Base-by-base conservation (phyloP, 2,797 vertebrate genomes). In the Sebastiscus tertius region DNA sequence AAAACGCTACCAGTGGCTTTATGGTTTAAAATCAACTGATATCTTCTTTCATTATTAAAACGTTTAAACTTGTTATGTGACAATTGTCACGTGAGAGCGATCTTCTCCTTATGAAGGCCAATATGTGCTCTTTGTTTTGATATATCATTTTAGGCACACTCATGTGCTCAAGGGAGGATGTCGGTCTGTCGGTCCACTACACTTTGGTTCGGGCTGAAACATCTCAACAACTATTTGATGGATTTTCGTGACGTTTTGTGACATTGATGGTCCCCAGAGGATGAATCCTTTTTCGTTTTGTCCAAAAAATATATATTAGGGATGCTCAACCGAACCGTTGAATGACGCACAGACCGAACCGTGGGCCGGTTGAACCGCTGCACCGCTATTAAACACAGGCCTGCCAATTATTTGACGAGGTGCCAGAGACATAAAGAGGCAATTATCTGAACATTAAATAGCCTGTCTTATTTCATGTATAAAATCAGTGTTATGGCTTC, bases 1-100 rank as follows among this genome's bases (percentile, higher is more conserved):
- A 86, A 82, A 80, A 82, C 54, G 24, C 34, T 39, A 5, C 62
- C 0, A 59, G 1, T 42, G 22, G 68, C 39, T 79, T 60, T 29
- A 46, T 54, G 9, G 16, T 75, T 52, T 49, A 18, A 49, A 49
- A 49, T 52, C 46, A n/a, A 18, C 18, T n/a, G 46, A 52, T n/a
- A 52, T 9, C 46, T 52, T 8, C 46, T 49, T 49, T 49, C n/a
- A 52, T 52, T 20, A 52, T 14, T 20, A 20, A 46, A 46, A 46
- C 3, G 1, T 18, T 46, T 46, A 46, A 46, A 33, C 31, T 8
- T 33, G 6, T 33, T 33, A 33, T 46, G 3, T 7, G 18, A 18
- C 14, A 16, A 18, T 39, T 39, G 36, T 39, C 36, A 46, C 14
- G 3, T 46, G 42, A 46, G 14, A 18, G 42, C 3, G 6, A 46